Evolutionary conservation across 2,888 invertebrate genomes (phyloP).

Genomic region (Molanna angustata): DNA sequence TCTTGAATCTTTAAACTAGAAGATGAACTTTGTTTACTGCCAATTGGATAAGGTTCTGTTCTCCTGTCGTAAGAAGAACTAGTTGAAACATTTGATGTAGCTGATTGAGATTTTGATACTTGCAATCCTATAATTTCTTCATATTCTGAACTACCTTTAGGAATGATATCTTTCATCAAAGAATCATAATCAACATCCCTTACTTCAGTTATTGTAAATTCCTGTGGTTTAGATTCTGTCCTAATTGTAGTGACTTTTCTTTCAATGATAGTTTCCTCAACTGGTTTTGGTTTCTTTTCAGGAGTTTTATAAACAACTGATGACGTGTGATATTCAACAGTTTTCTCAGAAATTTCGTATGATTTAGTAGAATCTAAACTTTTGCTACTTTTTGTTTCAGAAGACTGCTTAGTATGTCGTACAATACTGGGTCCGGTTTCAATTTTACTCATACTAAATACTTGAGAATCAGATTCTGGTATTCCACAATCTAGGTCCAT

Average conservation of each 20-base stretch:
- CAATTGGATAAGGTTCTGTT: conserved; percentile 45
- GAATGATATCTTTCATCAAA: conserved; percentile 47
- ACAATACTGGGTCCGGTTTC: conserved; percentile 30
- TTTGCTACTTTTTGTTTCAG: conserved; percentile 19
- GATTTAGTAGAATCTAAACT: conserved; percentile 28
- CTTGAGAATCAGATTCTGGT: conserved; percentile 31
- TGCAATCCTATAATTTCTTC: conserved; percentile 51
- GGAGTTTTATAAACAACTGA: conserved; percentile 56
- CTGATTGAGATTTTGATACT: conserved; percentile 44
- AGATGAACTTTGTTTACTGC: conserved; percentile 59
- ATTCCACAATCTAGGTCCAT: conserved; percentile 27
- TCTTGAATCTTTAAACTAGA: conserved; percentile 53
- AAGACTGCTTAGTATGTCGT: conserved; percentile 26
- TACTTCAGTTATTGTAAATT: conserved; percentile 34
- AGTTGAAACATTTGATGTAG: conserved; percentile 25
- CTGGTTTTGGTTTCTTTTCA: conserved; percentile 33
- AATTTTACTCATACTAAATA: conserved; percentile 32
- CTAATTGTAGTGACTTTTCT: conserved; percentile 25
- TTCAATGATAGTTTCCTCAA: conserved; percentile 27
- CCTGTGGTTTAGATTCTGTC: conserved; percentile 22
- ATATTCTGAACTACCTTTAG: conserved; percentile 47
- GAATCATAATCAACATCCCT: conserved; percentile 26
- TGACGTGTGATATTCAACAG: conserved; percentile 40
- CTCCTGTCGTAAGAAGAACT: conserved; percentile 42
- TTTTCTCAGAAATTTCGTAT: conserved; percentile 29